Conservation (phyloP, 2,888 invertebrate genomes). For the Folsomia candida region DNA sequence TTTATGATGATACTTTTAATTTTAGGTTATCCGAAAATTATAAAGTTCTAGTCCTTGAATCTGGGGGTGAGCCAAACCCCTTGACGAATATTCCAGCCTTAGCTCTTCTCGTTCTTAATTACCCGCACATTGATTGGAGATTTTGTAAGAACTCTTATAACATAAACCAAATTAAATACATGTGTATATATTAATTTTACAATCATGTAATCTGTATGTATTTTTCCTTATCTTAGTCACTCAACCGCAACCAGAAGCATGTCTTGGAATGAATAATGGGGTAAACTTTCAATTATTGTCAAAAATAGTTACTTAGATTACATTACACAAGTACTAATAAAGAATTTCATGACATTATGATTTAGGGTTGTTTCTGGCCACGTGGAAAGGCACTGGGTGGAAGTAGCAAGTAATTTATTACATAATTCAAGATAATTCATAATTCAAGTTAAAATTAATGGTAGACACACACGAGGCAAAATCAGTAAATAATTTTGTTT, state of each 20-base stretch:
- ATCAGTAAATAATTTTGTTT: no score
- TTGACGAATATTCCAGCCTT: conserved; percentile 41
- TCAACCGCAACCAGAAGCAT: conserved; percentile 45
- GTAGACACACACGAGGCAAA: no score
- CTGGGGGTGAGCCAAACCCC: conserved; percentile 45
- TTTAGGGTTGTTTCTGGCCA: conserved; percentile 17
- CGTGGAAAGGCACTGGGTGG: conserved; percentile 68
- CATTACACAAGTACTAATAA: neutral
- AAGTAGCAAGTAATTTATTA: no score
- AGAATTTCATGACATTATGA: conserved; percentile 15
- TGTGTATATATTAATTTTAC: no score
- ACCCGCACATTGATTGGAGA: conserved; percentile 46
- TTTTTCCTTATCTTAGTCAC: no score
- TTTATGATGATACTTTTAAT: neutral
- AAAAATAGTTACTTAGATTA: neutral
- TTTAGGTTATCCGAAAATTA: conserved; percentile 39
- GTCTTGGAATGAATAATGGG: conserved; percentile 44
- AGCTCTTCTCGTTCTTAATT: conserved; percentile 43
- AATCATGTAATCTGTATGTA: no score
- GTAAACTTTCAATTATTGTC: conserved; percentile 25
- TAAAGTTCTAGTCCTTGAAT: conserved; percentile 43
- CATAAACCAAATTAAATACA: no score
- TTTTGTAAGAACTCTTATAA: no score
- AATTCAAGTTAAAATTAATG: no score
- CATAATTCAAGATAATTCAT: no score